Evolutionary conservation across 2,888 invertebrate species (phyloP), one percentile per base, ranked within the genome.

Genomic region (Brassicogethes aeneus): DNA sequence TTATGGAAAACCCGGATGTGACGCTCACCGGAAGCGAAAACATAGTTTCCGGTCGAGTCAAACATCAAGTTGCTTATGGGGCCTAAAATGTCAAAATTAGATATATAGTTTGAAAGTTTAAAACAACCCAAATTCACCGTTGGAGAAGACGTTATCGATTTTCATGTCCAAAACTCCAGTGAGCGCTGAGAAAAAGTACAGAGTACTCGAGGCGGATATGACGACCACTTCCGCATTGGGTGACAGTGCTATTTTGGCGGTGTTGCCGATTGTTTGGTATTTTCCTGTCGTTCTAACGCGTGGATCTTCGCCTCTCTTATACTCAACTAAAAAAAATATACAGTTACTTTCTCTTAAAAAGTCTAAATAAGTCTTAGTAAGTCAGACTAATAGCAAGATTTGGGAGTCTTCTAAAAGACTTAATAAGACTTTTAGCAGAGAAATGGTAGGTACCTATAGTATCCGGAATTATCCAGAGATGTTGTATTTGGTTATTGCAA

Each of bases 1-100:
- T 92, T 93, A 62, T 85, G 82, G 56, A 91, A 80, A 38, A 92
- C 75, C 31, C 85, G 73, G 8, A 92, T 78, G 36, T 80, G 81
- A 48, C 78, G 80, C 52, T 88, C 88, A 10, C 87, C 88, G 40
- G 82, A 74, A 1, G 80, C 77, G 49, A 85, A 73, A 33, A 91
- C 58, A 59, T 80, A 84, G 59, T 82, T 81, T 15, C 85, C 84
- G 45, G 77, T 73, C 2, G 84, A 74, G 60, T 90, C 87, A 62
- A 91, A 92, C 46, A 73, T 66, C 54, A 93, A 66, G 44, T 76
- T 71, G 36, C 75, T 76, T 51, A 90, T 78, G 17, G 74, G 63
- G 48, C 79, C 88, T 87, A 71, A 8, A 74, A 74, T 29, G 12
- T 29, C 5, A 15, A 37, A 7, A 35, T 10, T 15, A 13, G 7